Percentiles rank a stretch among this genome's conserved stretches.
Evolutionary conservation across 2,113 vertebrate genomes (phyloP).

Genomic region (Ailuropoda melanoleuca): DNA sequence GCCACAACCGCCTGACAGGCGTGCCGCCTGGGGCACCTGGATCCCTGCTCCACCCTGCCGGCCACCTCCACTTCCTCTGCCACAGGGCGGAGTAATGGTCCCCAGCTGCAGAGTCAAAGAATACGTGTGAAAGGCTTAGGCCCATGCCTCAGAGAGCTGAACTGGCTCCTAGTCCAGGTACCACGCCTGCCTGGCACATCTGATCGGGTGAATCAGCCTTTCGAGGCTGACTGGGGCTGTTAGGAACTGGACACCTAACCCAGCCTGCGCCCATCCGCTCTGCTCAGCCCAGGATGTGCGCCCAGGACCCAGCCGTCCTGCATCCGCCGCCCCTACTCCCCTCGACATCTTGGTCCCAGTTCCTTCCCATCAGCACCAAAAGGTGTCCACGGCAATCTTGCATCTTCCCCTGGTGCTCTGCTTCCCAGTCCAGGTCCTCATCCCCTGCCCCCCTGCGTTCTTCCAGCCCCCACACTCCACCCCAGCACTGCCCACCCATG

Average conservation of each 20-base stretch:
- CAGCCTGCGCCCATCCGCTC: neutral
- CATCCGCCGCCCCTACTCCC: too few relatives aligned
- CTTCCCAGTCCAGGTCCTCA: neutral
- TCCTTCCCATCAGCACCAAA: neutral
- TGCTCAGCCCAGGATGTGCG: too few relatives aligned
- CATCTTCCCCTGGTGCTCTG: neutral
- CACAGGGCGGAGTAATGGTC: too few relatives aligned
- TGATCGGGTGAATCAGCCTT: neutral
- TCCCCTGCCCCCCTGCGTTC: neutral
- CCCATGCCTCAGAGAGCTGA: neutral
- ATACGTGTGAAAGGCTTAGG: neutral
- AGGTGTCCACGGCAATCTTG: neutral
- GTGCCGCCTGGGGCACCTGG: neutral
- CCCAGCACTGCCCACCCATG: neutral
- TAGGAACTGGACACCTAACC: rapidly evolving
- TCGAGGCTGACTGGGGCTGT: rapidly evolving
- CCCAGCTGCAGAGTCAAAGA: neutral
- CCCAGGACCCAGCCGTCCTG: neutral
- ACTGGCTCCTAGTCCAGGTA: neutral
- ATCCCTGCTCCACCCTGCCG: neutral
- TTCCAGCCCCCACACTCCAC: neutral
- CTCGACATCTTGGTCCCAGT: neutral
- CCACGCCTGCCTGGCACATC: neutral
- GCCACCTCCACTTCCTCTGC: neutral
- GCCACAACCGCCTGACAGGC: neutral